Evolutionary conservation across 2,888 invertebrate species (phyloP).

Genomic region (Ophraella communa): DNA sequence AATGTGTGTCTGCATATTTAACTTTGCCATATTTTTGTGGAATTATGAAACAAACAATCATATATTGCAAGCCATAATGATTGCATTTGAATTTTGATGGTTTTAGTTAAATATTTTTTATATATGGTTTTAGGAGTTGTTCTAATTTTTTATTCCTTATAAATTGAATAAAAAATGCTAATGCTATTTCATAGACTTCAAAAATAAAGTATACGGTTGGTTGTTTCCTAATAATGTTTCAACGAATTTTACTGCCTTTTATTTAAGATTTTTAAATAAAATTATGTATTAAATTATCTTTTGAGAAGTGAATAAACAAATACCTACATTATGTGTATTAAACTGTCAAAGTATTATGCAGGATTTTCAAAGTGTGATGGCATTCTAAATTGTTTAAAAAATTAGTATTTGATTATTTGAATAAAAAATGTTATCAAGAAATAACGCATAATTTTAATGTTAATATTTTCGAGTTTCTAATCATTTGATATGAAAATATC

Average conservation of each 20-base stretch:
- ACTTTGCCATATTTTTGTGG: conserved; percentile 1
- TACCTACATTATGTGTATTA: background rate
- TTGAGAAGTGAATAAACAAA: background rate
- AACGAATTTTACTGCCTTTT: background rate
- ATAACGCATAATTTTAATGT: background rate
- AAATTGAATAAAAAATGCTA: too few relatives aligned
- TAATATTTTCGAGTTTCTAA: background rate
- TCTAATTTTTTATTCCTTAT: too few relatives aligned
- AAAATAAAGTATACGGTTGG: background rate
- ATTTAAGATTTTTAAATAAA: background rate
- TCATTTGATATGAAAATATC: background rate
- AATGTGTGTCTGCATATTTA: background rate
- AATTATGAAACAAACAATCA: background rate
- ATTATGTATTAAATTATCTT: background rate
- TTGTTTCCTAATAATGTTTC: background rate
- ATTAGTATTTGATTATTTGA: background rate
- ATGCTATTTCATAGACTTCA: too few relatives aligned
- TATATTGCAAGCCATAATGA: background rate
- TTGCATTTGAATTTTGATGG: too few relatives aligned
- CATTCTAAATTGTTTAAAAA: background rate
- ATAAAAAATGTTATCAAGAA: background rate
- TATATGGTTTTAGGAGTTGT: too few relatives aligned
- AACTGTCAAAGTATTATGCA: background rate
- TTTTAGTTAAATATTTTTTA: too few relatives aligned
- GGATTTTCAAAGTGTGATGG: background rate